These are phyloP conservation scores for Sacculina carcini DNA, from an alignment of 2,888 invertebrate species.

Conservation along the genomic window DNA sequence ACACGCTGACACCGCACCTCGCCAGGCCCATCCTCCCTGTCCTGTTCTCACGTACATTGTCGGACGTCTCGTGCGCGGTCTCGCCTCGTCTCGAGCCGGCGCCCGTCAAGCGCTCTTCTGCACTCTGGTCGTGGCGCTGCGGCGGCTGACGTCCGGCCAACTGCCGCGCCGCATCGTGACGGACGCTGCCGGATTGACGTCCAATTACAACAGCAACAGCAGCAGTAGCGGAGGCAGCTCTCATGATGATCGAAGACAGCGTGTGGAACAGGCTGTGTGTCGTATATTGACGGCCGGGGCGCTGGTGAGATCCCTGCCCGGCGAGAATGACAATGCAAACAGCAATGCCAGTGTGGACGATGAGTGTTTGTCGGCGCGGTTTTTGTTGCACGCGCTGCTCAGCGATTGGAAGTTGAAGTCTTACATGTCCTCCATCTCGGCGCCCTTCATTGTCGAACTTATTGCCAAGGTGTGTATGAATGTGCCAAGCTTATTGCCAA, in stretches of 20 bases:
- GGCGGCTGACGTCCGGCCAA: slow-evolving; percentile 24
- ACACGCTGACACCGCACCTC: too few species aligned
- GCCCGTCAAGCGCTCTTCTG: slow-evolving; percentile 41
- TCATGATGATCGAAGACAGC: not conserved
- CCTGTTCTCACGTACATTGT: too few species aligned
- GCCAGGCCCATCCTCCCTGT: too few species aligned
- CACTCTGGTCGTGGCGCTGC: slow-evolving; percentile 34
- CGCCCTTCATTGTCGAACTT: not conserved
- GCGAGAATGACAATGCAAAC: too few species aligned
- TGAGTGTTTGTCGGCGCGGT: too few species aligned
- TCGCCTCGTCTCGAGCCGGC: slow-evolving; percentile 36
- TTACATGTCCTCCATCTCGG: not conserved
- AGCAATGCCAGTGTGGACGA: too few species aligned
- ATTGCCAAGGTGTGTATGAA: not conserved
- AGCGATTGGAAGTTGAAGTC: not conserved
- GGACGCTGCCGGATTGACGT: too few species aligned
- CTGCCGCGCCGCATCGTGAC: too few species aligned
- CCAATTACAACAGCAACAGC: too few species aligned
- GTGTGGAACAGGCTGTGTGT: not conserved
- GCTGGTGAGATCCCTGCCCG: not conserved
- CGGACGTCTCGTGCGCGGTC: slow-evolving; percentile 41
- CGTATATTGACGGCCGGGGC: not conserved
- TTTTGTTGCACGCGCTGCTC: not conserved
- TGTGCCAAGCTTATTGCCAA: too few species aligned
- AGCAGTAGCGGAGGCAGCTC: too few species aligned